Evolutionary conservation across 2,888 invertebrate species (phyloP).

Genomic region (Volucella inflata): DNA sequence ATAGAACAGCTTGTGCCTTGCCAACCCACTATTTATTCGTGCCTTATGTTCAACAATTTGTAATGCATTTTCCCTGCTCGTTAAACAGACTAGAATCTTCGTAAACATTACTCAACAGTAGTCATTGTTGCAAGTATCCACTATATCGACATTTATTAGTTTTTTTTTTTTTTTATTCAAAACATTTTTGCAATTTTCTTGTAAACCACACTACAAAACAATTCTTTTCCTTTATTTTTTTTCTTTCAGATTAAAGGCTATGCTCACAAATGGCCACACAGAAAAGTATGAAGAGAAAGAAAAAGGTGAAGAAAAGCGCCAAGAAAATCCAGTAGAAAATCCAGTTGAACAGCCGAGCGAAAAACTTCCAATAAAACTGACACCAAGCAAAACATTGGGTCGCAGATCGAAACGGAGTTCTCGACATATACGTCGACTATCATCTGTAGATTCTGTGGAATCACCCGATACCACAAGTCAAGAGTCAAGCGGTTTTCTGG

Average conservation of each 20-base stretch:
- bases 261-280: constrained; percentile 78
- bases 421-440: constrained; percentile 76
- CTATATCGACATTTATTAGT: too few species aligned
- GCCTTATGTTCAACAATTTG: too few species aligned
- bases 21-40: too few species aligned
- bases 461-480: constrained; percentile 33
- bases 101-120: too few species aligned
- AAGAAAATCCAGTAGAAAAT: constrained; percentile 45
- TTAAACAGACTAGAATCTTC: too few species aligned
- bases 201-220: background rate
- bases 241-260: constrained; percentile 80
- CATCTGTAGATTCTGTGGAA: constrained; percentile 76
- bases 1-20: too few species aligned
- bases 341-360: constrained; percentile 39
- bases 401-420: constrained; percentile 76
- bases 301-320: constrained; percentile 22
- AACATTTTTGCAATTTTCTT: background rate
- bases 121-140: too few species aligned
- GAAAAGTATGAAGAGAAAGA: constrained; percentile 27
- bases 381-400: constrained; percentile 34
- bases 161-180: too few species aligned
- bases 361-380: constrained; percentile 35
- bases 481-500: constrained; percentile 84
- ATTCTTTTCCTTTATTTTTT: constrained; percentile 3
- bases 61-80: too few species aligned